Evolutionary conservation across 2,888 invertebrate species (phyloP), one percentile per base, ranked within the genome.

Genomic region (Epinotia brunnichana): DNA sequence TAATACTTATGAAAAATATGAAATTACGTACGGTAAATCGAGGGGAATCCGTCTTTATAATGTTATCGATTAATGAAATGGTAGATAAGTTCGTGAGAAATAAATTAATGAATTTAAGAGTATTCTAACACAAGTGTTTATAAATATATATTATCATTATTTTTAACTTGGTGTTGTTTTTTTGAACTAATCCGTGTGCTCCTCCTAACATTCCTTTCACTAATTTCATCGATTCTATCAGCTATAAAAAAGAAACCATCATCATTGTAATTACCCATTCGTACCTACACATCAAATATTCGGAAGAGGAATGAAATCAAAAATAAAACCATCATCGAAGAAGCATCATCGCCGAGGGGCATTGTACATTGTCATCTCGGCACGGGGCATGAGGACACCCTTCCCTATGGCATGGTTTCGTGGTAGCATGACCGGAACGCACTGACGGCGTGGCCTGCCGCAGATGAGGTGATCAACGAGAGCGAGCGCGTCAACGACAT

Each of bases 401-500:
- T 77, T 78, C 83, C 82, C 80, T 83, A 51, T 62, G 81, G 78
- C 77, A 76, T 76, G 76, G 72, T 74, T 59, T 68, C 66, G 74
- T 57, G 71, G 75, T 73, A 75, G 74, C 75, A 74, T 70, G 77
- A 76, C 75, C 79, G 74, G 74, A 76, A 74, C 78, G 76, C 76
- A 86, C 81, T 79, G 81, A 67, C 67, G 77, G 78, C 79, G 79
- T 35, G 79, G 83, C 83, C 85, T 89, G 86, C 83, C 94, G 85
- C 95, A 97, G 97, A 97, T 95, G 97, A 97, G 88, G 95, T 97
- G 94, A 96, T 97, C 94, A 94, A 93, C 87, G 97, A 96, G 92
- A 98, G 97, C 94, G 98, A 98, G 95, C 96, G 96, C 92, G 98
- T 96, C 95, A 98, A 97, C 94, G 95, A 96, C 90, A 97, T 99